Base-by-base conservation (phyloP, 2,797 vertebrate genomes). In the Macropodus opercularis region DNA sequence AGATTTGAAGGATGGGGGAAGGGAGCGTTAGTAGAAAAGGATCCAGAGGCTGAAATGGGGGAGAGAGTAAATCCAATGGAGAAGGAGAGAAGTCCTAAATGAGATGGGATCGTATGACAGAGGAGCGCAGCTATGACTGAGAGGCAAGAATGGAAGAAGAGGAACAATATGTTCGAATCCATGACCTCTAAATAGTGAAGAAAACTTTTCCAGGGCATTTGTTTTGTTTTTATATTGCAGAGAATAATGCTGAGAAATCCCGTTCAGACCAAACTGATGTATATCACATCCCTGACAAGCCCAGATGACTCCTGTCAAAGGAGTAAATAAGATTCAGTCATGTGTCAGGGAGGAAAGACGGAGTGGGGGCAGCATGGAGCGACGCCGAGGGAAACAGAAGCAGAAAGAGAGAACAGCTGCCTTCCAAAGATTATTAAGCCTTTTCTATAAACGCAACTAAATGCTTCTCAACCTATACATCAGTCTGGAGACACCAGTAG, bases 291-390 rank as follows among this genome's bases (percentile, higher is more conserved):
- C 50, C 53, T 51, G 79, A 69, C 72, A 80, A 80, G 50, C 70
- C 69, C 57, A 38, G 38, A 76, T 74, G 58, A 81, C 38, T 73
- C 53, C 58, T 83, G 80, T 87, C 72, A 77, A 29, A 64, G 49
- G 32, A 67, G 77, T 71, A 77, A 83, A 85, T 87, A 82, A 72
- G 63, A 70, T 64, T 63, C 64, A 65, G 63, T 64, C 76, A 70
- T 84, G 67, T 75, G 77, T 80, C 72, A 70, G 42, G 40, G 66
- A 41, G 56, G 38, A 35, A 63, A 39, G 26, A 17, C 56, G 49
- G 60, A 23, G 29, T 22, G 10, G 27, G 41, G 39, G 39, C 59
- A 41, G 43, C n/a, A n/a, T n/a, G n/a, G n/a, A n/a, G n/a, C n/a
- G 63, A 23, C n/a, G 40, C 24, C 17, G 47, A 15, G 19, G 52